Base-by-base conservation (phyloP, 1,140 invertebrate species). In the Drosophila busckii region DNA sequence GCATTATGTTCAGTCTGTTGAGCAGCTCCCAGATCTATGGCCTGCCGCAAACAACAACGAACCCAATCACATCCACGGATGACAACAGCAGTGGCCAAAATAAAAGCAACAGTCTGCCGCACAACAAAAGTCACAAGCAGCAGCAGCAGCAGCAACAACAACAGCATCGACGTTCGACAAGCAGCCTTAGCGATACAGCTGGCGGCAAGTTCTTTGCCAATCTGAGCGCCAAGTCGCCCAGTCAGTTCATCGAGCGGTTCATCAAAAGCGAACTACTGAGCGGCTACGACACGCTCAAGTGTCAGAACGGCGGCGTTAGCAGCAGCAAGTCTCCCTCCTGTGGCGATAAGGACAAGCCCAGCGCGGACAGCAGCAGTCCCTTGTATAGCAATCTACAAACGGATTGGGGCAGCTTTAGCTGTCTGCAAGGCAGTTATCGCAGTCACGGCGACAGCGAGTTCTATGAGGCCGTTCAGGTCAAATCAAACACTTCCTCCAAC, bases 21-120 rank as follows among this genome's bases (percentile, higher is more conserved):
- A 78, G 63, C 52, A 70, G 52, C 25, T 67, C 73, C 19, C 76
- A 83, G 48, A 83, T 83, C 60, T 83, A 83, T 75, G 76, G 76
- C 55, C 50, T 82, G 32, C 70, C 70, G 16, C 58, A 61, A 49
- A 31, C 59, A 63, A 41, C 56, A 25, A 49, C 56, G 42, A 20
- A 40, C 8, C 31, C 35, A 59, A 29, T 31, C 4, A 38, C 17
- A 48, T 13, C 38, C 8, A 12, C 29, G 34, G 25, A 29, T 4
- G 49, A 34, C 9, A 42, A 28, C 38, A 40, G 44, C 34, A 26
- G 4, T 48, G 23, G 45, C 29, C 55, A 69, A 15, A 65, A 66
- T 20, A 75, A 73, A 16, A 73, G 63, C 38, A 73, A 73, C 40
- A 73, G 70, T 15, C 38, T 73, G 16, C 70, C 70, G 13, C 70